Evolutionary conservation across 2,797 vertebrate genomes (phyloP).

Genomic region (Pangasius mekongensis): DNA sequence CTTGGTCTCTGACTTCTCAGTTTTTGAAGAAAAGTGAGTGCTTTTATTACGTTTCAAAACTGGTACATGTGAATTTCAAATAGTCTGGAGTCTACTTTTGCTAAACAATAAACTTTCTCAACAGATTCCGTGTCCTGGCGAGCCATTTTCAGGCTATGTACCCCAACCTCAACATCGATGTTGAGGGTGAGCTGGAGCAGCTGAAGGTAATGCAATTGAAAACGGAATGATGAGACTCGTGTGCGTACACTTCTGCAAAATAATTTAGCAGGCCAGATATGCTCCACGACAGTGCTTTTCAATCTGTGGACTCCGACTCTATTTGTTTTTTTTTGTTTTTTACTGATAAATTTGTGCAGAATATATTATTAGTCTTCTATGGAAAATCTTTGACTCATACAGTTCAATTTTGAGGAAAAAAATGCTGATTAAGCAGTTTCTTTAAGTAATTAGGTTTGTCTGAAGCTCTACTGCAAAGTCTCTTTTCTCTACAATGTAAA

Average conservation of each 20-base stretch:
- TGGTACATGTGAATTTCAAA: neutral
- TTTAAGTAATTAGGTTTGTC: neutral
- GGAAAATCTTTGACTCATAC: neutral
- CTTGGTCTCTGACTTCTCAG: constrained; percentile 78
- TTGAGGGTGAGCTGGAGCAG: constrained; percentile 75
- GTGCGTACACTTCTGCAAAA: neutral
- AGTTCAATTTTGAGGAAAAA: neutral
- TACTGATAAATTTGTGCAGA: neutral
- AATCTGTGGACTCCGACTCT: neutral
- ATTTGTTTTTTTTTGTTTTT: neutral
- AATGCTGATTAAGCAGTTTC: neutral
- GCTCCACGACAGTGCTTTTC: neutral
- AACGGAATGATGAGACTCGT: neutral
- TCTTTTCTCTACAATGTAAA: neutral
- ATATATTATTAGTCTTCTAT: neutral
- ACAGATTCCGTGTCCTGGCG: constrained; percentile 78
- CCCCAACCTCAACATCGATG: constrained; percentile 77
- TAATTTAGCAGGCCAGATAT: neutral
- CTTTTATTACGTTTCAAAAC: neutral
- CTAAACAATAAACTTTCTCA: neutral
- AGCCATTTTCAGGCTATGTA: constrained; percentile 80
- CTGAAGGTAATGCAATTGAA: constrained; percentile 73
- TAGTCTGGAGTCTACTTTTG: too few species aligned
- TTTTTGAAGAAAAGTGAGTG: constrained; percentile 82
- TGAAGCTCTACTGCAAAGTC: neutral